phyloP scores from a whole-genome alignment of 1,140 invertebrate species.

The Zophobas atratus region DNA sequence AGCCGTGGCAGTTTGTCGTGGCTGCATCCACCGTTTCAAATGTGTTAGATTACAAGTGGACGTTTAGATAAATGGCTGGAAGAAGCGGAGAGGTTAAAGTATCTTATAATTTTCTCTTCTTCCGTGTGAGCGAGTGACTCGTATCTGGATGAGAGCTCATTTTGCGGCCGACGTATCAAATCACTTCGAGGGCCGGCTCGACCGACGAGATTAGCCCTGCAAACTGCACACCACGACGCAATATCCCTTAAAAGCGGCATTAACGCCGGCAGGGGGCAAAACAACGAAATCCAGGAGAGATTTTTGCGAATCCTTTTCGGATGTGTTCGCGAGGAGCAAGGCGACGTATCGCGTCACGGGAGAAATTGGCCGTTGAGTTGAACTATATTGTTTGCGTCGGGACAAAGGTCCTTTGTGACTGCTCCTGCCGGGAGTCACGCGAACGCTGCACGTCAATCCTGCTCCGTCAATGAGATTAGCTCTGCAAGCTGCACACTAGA shows the following conservation, averaged over 20 bases:
- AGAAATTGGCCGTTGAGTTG: too few relatives aligned
- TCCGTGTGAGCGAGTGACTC: slow-evolving; percentile 13
- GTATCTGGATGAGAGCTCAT: slow-evolving; percentile 16
- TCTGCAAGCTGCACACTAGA: slow-evolving; percentile 35
- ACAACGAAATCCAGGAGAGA: too few relatives aligned
- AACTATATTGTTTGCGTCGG: too few relatives aligned
- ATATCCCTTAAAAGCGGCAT: slow-evolving; percentile 29
- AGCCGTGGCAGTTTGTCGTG: slow-evolving; percentile 3
- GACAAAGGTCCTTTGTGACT: too few relatives aligned
- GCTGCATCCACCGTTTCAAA: neutral
- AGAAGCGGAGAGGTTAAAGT: slow-evolving; percentile 28
- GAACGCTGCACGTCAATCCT: too few relatives aligned
- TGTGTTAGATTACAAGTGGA: slow-evolving; percentile 21
- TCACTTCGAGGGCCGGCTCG: slow-evolving; percentile 30
- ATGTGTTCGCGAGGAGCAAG: too few relatives aligned
- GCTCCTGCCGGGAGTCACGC: too few relatives aligned
- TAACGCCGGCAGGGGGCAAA: too few relatives aligned
- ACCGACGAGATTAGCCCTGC: slow-evolving; percentile 30
- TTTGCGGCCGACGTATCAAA: slow-evolving; percentile 37
- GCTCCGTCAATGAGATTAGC: slow-evolving; percentile 35
- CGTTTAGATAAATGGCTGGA: slow-evolving; percentile 14
- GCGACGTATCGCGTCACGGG: too few relatives aligned
- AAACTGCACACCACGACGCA: slow-evolving; percentile 35
- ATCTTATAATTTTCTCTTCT: slow-evolving; percentile 35
- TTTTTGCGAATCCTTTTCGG: too few relatives aligned